A percentile compares a stretch with the other conserved stretches of the same genome.
Evolutionary conservation across 2,888 invertebrate genomes (phyloP).

Genomic region (Cyclophora punctaria): DNA sequence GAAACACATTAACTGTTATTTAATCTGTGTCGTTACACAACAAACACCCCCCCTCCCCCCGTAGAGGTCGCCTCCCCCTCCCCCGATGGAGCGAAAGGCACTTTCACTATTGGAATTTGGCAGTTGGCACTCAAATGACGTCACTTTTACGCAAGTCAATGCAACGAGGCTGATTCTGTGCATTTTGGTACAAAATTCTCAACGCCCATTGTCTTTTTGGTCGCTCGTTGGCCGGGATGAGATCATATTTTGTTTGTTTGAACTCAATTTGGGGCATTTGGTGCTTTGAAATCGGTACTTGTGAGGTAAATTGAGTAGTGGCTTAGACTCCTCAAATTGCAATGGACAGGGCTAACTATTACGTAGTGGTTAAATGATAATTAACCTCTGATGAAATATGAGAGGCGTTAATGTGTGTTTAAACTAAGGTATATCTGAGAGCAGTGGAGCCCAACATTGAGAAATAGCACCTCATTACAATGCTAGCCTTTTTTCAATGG

Average conservation of each 20-base stretch:
- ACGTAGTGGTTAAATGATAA: no score
- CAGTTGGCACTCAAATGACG: slow-evolving; percentile 41
- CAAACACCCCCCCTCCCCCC: slow-evolving; percentile 20
- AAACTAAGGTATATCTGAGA: no score
- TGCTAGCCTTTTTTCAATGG: no score
- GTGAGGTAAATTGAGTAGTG: no score
- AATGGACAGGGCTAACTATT: no score
- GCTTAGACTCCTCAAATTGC: no score
- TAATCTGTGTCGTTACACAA: slow-evolving; percentile 1
- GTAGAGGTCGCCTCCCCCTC: slow-evolving; percentile 45
- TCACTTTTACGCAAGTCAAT: slow-evolving; percentile 67
- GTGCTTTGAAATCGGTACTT: no score
- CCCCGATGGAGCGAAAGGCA: slow-evolving; percentile 54
- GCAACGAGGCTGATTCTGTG: slow-evolving; percentile 42
- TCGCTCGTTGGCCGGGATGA: not conserved
- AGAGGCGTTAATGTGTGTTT: no score
- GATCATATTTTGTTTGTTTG: not conserved
- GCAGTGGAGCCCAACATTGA: no score
- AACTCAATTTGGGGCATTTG: not conserved
- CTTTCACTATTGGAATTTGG: slow-evolving; percentile 70
- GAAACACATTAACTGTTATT: no score
- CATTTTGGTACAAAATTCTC: slow-evolving; percentile 21
- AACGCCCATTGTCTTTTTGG: slow-evolving; percentile 12
- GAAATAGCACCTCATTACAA: no score
- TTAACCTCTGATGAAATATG: no score